Evolutionary conservation across 2,888 invertebrate species (phyloP).

Genomic region (Rapana venosa): DNA sequence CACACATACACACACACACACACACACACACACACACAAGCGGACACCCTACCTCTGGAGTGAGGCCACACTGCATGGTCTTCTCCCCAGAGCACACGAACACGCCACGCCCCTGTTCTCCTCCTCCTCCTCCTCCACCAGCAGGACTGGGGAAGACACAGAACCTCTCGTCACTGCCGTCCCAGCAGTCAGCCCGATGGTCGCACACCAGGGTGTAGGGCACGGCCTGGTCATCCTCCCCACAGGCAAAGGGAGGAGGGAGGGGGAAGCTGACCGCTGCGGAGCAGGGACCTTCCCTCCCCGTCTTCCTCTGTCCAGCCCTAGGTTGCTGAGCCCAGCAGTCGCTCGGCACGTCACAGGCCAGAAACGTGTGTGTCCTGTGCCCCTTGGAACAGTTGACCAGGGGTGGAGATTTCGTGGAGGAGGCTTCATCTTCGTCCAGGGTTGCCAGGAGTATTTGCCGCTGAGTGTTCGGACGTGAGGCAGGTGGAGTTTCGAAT

Average conservation of each 20-base stretch:
- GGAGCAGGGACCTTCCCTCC: slow-evolving; percentile 15
- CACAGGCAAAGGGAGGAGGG: slow-evolving; percentile 35
- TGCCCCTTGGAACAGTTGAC: background rate
- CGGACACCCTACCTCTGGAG: no score
- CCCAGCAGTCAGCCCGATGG: slow-evolving; percentile 39
- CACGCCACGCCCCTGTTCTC: no score
- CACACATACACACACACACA: no score
- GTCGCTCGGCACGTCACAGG: slow-evolving; percentile 7
- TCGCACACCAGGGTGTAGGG: slow-evolving; percentile 47
- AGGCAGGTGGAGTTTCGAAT: background rate
- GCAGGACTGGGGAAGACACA: slow-evolving; percentile 52
- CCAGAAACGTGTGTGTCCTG: background rate
- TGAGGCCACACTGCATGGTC: no score
- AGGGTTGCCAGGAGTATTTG: no score
- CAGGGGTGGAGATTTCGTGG: no score
- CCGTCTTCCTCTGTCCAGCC: background rate
- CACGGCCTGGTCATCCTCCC: slow-evolving; percentile 1
- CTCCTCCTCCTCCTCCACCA: background rate
- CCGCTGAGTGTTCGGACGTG: background rate
- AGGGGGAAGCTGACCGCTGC: background rate
- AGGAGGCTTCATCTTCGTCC: no score
- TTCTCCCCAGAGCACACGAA: no score
- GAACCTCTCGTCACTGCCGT: slow-evolving; percentile 34
- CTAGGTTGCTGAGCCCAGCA: background rate
- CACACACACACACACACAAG: no score